These are phyloP conservation scores for Argyresthia goedartella DNA, from an alignment of 2,888 invertebrate species.

Conservation along the genomic window DNA sequence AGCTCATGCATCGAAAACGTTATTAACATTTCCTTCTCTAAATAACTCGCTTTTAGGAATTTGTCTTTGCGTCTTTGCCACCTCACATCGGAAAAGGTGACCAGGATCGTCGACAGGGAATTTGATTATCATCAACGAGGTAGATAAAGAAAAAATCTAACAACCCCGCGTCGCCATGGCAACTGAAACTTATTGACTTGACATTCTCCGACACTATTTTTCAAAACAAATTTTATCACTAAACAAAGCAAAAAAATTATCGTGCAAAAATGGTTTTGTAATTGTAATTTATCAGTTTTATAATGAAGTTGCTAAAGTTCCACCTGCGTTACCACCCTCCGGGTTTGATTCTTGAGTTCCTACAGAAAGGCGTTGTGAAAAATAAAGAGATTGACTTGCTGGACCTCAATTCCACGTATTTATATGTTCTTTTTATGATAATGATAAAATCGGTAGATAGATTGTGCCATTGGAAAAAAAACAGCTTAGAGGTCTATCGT, in stretches of 20 bases:
- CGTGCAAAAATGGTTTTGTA: neutral
- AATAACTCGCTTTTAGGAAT: no score
- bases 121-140: no score
- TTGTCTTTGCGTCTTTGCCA: no score
- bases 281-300: neutral
- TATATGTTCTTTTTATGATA: no score
- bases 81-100: no score
- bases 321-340: slow-evolving; percentile 81
- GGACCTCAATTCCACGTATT: slow-evolving; percentile 73
- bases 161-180: neutral
- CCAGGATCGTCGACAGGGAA: no score
- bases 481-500: neutral
- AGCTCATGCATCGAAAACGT: no score
- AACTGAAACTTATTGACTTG: neutral
- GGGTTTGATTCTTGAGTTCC: slow-evolving; percentile 75
- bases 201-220: neutral
- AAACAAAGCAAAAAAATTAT: neutral
- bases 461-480: neutral
- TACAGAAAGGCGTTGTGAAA: slow-evolving; percentile 65
- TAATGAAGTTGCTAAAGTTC: slow-evolving; percentile 78
- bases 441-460: neutral
- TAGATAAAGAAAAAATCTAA: no score
- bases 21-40: no score
- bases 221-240: neutral
- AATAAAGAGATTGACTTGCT: slow-evolving; percentile 76